phyloP scores from a whole-genome alignment of 2,888 invertebrate species.

The Drosophila leonis region DNA sequence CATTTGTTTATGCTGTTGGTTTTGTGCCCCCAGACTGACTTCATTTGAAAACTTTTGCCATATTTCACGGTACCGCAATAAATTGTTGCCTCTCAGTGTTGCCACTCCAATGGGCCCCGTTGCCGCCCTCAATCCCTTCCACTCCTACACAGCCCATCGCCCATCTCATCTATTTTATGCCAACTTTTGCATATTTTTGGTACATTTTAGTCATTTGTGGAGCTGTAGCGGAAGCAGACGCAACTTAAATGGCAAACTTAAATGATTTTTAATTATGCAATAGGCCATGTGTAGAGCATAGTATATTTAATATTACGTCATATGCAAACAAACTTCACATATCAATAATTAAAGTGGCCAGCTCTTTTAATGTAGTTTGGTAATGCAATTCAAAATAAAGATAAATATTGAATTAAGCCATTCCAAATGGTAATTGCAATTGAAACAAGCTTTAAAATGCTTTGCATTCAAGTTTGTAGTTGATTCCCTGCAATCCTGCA shows the following conservation, averaged over 20 bases:
- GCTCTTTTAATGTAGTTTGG: slow-evolving; percentile 47
- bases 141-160: not conserved
- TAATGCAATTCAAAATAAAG: slow-evolving; percentile 46
- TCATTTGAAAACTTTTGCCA: slow-evolving; percentile 75
- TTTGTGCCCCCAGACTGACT: slow-evolving; percentile 55
- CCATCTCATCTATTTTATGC: slow-evolving; percentile 17
- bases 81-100: slow-evolving; percentile 56
- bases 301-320: slow-evolving; percentile 16
- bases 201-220: slow-evolving; percentile 18
- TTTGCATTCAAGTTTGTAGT: slow-evolving; percentile 18
- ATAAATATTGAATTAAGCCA: slow-evolving; percentile 66
- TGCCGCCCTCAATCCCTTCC: too few species aligned
- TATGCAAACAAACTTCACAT: slow-evolving; percentile 24
- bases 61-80: slow-evolving; percentile 72
- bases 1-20: slow-evolving; percentile 56
- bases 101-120: slow-evolving; percentile 1
- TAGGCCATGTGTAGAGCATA: slow-evolving; percentile 16
- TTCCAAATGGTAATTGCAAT: slow-evolving; percentile 29
- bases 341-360: slow-evolving; percentile 23
- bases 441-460: slow-evolving; percentile 23
- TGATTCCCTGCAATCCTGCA: slow-evolving; percentile 6
- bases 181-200: slow-evolving; percentile 60
- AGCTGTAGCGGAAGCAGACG: slow-evolving; percentile 4
- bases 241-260: slow-evolving; percentile 50
- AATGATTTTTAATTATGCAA: slow-evolving; percentile 69